A percentile compares a stretch with the other conserved stretches of the same genome.
Evolutionary conservation across 2,797 vertebrate genomes (phyloP).

Genomic region (Rhinophrynus dorsalis): DNA sequence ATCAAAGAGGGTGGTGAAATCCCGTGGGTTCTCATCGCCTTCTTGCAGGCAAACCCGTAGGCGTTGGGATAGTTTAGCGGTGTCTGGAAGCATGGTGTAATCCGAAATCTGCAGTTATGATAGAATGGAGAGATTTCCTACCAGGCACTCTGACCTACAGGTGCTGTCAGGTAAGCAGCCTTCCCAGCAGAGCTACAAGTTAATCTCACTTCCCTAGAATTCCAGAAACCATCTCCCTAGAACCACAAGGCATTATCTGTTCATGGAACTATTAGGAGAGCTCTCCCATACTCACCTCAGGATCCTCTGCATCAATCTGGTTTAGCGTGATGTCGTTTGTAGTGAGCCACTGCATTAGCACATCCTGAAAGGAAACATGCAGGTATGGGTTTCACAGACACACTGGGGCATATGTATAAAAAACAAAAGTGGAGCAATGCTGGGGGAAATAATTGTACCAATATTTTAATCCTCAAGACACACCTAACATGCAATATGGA

Average conservation of each 20-base stretch:
- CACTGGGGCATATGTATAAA: too few species aligned
- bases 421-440: too few species aligned
- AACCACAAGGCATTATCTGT: too few species aligned
- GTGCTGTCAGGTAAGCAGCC: too few species aligned
- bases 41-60: slow-evolving; percentile 90
- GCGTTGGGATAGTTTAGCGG: slow-evolving; percentile 80
- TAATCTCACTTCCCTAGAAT: too few species aligned
- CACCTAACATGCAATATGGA: too few species aligned
- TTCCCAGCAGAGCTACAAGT: too few species aligned
- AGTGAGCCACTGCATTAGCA: slow-evolving; percentile 95
- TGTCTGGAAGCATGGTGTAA: slow-evolving; percentile 91
- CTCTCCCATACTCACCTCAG: slow-evolving; percentile 78
- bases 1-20: slow-evolving; percentile 93
- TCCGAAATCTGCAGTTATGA: slow-evolving; percentile 82
- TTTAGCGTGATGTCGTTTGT: slow-evolving; percentile 86
- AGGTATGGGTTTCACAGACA: too few species aligned
- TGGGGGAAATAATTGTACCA: too few species aligned
- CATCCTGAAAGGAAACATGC: slow-evolving; percentile 86
- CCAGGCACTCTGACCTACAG: not conserved
- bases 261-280: too few species aligned
- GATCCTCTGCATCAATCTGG: slow-evolving; percentile 92
- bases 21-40: slow-evolving; percentile 88
- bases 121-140: not conserved
- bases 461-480: too few species aligned
- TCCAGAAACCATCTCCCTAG: too few species aligned